phyloP scores from a whole-genome alignment of 2,888 invertebrate species.

The Ornithoptera priamus region DNA sequence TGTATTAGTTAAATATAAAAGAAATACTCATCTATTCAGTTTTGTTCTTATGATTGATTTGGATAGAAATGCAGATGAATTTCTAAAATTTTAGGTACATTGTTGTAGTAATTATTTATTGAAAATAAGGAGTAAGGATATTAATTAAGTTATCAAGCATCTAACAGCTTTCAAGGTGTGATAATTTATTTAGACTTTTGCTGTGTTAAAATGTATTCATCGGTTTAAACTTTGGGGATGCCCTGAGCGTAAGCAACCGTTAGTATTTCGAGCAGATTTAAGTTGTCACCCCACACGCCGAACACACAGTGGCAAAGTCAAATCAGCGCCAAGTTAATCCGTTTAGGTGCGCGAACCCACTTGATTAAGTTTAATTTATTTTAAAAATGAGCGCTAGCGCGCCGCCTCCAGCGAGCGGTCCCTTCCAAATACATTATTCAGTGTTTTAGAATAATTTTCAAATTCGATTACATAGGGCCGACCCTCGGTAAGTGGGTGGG shows the following conservation, averaged over 20 bases:
- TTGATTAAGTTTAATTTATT: conserved; percentile 81
- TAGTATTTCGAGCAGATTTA: conserved; percentile 67
- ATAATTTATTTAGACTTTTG: neutral
- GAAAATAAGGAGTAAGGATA: neutral
- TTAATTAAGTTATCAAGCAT: neutral
- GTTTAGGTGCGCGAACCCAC: conserved; percentile 80
- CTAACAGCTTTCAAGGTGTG: neutral
- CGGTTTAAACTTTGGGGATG: conserved; percentile 8
- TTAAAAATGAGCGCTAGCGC: conserved; percentile 75
- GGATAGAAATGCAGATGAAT: neutral
- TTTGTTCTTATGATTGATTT: neutral
- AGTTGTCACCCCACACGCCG: conserved; percentile 66
- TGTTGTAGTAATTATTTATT: neutral
- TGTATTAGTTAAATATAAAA: too few relatives aligned
- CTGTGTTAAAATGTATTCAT: neutral
- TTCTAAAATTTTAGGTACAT: neutral
- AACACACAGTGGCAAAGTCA: conserved; percentile 73
- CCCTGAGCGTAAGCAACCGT: conserved; percentile 52
- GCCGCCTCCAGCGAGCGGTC: conserved; percentile 71
- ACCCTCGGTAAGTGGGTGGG: conserved; percentile 71
- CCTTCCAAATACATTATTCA: conserved; percentile 79
- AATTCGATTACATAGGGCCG: conserved; percentile 81
- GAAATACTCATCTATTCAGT: too few relatives aligned
- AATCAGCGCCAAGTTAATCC: conserved; percentile 79
- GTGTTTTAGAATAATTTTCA: conserved; percentile 81